Conservation (phyloP, 2,797 vertebrate species). For the Xiphorhynchus erythropygius region DNA sequence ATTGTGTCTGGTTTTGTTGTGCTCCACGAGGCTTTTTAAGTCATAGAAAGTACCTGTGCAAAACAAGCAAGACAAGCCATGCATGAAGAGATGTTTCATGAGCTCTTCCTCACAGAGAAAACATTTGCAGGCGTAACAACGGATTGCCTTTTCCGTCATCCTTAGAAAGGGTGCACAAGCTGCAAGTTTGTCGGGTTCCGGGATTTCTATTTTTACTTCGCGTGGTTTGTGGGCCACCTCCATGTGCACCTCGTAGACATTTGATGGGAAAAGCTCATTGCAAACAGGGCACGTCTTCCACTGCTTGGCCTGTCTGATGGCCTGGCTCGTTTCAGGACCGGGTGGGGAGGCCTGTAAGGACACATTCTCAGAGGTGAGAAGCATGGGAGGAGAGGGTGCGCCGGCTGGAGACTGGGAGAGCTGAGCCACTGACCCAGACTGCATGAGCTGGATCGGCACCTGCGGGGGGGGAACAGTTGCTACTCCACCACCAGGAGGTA, state of each 20-base stretch:
- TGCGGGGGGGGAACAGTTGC: constrained; percentile 73
- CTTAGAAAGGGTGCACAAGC: constrained; percentile 88
- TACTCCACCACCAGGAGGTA: constrained; percentile 69
- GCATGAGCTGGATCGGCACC: constrained; percentile 78
- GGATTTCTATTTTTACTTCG: not conserved
- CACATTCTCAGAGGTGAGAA: constrained; percentile 46
- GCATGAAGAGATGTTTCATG: constrained; percentile 88
- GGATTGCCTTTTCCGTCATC: constrained; percentile 90
- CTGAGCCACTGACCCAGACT: constrained; percentile 75
- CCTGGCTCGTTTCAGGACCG: constrained; percentile 26
- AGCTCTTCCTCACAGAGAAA: constrained; percentile 87
- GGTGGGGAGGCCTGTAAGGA: constrained; percentile 32
- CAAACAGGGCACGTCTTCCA: constrained; percentile 97
- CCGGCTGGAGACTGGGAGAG: constrained; percentile 66
- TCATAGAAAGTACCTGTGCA: constrained; percentile 91
- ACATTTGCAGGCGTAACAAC: constrained; percentile 89
- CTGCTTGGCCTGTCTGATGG: constrained; percentile 85
- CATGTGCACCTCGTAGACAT: constrained; percentile 92
- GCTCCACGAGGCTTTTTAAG: constrained; percentile 87
- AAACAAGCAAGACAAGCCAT: constrained; percentile 92
- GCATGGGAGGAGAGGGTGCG: constrained; percentile 62
- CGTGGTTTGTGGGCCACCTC: constrained; percentile 86
- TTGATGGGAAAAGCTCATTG: constrained; percentile 94
- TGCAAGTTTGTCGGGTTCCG: constrained; percentile 83
- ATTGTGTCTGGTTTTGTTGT: constrained; percentile 85